These are phyloP conservation scores for Eilema caniola DNA, from an alignment of 2,888 invertebrate genomes.

Conservation along the genomic window DNA sequence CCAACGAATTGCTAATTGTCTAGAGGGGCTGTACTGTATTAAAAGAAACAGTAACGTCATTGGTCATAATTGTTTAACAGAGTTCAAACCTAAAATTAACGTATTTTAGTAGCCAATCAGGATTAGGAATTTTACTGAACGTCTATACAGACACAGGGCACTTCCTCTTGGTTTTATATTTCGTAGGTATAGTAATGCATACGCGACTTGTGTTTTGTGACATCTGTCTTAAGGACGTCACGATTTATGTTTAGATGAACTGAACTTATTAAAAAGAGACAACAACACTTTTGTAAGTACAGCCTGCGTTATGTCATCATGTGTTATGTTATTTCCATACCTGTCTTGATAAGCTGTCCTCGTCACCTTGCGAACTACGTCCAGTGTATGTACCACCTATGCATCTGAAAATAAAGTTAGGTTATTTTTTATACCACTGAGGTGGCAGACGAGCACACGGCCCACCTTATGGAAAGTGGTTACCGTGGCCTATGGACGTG, in stretches of 20 bases:
- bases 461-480: too few species aligned
- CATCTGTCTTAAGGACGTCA: constrained; percentile 12
- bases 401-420: constrained; percentile 72
- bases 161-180: constrained; percentile 1
- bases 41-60: too few species aligned
- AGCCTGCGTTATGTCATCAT: background rate
- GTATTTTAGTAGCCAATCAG: background rate
- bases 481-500: too few species aligned
- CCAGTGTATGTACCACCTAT: constrained; percentile 88
- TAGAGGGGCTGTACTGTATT: too few species aligned
- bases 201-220: constrained; percentile 16
- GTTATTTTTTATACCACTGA: too few species aligned
- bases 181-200: background rate
- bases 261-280: constrained; percentile 5
- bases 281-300: constrained; percentile 14
- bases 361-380: constrained; percentile 85
- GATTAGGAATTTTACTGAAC: background rate
- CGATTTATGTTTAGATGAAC: background rate
- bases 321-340: constrained; percentile 65
- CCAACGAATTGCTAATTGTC: too few species aligned
- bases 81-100: background rate
- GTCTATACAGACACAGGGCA: background rate
- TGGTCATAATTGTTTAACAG: too few species aligned
- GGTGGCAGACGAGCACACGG: too few species aligned
- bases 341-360: constrained; percentile 88